Conservation (phyloP, 2,888 invertebrate species). For the Microdon myrmicae region DNA sequence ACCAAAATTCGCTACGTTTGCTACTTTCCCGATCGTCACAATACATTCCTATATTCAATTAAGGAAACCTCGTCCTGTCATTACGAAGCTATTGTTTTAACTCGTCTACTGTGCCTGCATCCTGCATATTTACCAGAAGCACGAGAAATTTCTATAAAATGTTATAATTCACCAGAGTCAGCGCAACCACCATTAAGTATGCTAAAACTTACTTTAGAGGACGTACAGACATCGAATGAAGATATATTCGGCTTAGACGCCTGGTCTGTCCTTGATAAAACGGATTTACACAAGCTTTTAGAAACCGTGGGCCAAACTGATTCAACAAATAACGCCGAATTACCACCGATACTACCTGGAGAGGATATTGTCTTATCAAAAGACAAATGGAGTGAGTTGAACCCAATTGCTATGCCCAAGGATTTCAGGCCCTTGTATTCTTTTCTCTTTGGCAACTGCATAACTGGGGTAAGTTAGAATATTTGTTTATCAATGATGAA, state of each 20-base stretch:
- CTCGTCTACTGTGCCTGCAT: constrained; percentile 87
- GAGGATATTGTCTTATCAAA: constrained; percentile 11
- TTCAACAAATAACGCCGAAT: constrained; percentile 8
- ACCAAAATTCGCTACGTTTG: constrained; percentile 90
- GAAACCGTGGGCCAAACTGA: constrained; percentile 14
- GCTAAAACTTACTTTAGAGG: constrained; percentile 77
- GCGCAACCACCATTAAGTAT: constrained; percentile 80
- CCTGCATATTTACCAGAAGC: constrained; percentile 86
- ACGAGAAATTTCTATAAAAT: constrained; percentile 81
- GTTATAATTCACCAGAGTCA: constrained; percentile 74
- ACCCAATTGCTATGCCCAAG: constrained; percentile 8
- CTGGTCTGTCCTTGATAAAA: constrained; percentile 23
- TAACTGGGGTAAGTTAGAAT: constrained; percentile 77
- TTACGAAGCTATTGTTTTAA: constrained; percentile 90
- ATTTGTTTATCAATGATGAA: not conserved
- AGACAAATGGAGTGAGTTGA: constrained; percentile 1
- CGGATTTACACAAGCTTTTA: constrained; percentile 24
- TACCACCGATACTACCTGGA: not conserved
- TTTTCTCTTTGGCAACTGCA: constrained; percentile 86
- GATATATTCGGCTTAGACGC: constrained; percentile 26
- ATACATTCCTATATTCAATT: constrained; percentile 90
- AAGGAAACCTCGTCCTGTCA: constrained; percentile 95
- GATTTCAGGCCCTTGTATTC: constrained; percentile 79
- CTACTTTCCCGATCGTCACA: constrained; percentile 85
- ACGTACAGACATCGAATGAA: constrained; percentile 67